A percentile compares a stretch with the other conserved stretches of the same genome.
Conservation (phyloP, 2,113 vertebrate genomes). For the Hoplias malabaricus region DNA sequence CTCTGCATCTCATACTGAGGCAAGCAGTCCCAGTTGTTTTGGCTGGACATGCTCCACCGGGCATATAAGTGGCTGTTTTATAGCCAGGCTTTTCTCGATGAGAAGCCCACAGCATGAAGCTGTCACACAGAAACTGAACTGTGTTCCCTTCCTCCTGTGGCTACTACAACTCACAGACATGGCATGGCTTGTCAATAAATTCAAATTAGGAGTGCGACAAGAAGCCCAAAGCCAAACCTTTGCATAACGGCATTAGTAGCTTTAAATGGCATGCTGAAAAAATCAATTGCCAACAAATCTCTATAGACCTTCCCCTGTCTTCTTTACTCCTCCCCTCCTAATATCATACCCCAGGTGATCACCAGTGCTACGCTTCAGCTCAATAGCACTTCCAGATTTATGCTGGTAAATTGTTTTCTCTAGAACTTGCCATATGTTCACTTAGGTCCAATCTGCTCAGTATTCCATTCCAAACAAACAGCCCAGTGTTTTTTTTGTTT, state of each 20-base stretch:
- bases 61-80: background rate
- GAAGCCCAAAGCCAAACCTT: slow-evolving; percentile 4
- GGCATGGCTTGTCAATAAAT: slow-evolving; percentile 37
- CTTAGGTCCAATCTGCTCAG: slow-evolving; percentile 26
- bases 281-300: slow-evolving; percentile 35
- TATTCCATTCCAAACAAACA: background rate
- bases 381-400: slow-evolving; percentile 11
- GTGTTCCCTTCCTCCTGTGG: background rate
- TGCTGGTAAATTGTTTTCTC: slow-evolving; percentile 10
- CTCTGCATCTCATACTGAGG: background rate
- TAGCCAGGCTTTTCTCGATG: background rate
- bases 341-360: background rate
- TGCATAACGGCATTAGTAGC: slow-evolving; percentile 7
- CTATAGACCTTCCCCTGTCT: background rate
- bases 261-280: slow-evolving; percentile 20
- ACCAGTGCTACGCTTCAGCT: background rate
- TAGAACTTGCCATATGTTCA: slow-evolving; percentile 40
- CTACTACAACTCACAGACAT: slow-evolving; percentile 16
- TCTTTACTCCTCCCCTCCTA: background rate
- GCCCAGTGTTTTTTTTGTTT: background rate
- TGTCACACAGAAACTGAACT: slow-evolving; percentile 50
- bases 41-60: background rate
- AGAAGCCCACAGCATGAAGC: slow-evolving; percentile 52
- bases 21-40: background rate
- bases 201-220: slow-evolving; percentile 30